Evolutionary conservation across 2,797 vertebrate species (phyloP).

Genomic region (Atherinosoma microstoma): DNA sequence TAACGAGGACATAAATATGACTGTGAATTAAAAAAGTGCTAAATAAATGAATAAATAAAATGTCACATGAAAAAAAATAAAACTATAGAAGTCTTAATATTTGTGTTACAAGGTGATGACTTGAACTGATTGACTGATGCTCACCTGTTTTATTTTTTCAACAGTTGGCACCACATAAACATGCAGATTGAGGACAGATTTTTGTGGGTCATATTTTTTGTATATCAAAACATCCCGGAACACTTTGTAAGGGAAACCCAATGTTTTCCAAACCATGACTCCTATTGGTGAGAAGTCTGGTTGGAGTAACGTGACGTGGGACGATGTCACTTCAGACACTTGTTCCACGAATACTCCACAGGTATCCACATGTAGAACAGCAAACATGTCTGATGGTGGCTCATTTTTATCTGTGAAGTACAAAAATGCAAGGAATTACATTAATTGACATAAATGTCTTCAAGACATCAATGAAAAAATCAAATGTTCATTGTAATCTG

Average conservation of each 20-base stretch:
- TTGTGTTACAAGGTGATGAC: no score
- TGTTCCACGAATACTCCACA: slow-evolving; percentile 23
- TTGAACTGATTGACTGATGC: no score
- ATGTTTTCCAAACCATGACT: slow-evolving; percentile 11
- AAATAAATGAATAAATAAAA: no score
- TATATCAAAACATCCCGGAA: slow-evolving; percentile 40
- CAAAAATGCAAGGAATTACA: no score
- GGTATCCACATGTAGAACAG: slow-evolving; percentile 37
- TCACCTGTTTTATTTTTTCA: slow-evolving; percentile 30
- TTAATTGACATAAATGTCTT: no score
- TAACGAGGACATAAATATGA: no score
- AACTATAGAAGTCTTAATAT: no score
- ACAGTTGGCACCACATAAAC: slow-evolving; percentile 47
- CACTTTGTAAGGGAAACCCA: slow-evolving; percentile 16
- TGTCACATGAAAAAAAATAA: no score
- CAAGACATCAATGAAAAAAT: no score
- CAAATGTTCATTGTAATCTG: no score
- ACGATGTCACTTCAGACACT: slow-evolving; percentile 31
- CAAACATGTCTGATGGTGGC: slow-evolving; percentile 11
- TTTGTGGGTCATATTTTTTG: slow-evolving; percentile 1
- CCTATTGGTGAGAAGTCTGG: slow-evolving; percentile 38
- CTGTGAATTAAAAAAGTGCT: no score
- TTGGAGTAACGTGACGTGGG: slow-evolving; percentile 39
- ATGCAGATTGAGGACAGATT: slow-evolving; percentile 27
- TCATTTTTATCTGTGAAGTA: no score